phyloP scores from a whole-genome alignment of 2,888 invertebrate genomes.

The Pyrgus malvae region DNA sequence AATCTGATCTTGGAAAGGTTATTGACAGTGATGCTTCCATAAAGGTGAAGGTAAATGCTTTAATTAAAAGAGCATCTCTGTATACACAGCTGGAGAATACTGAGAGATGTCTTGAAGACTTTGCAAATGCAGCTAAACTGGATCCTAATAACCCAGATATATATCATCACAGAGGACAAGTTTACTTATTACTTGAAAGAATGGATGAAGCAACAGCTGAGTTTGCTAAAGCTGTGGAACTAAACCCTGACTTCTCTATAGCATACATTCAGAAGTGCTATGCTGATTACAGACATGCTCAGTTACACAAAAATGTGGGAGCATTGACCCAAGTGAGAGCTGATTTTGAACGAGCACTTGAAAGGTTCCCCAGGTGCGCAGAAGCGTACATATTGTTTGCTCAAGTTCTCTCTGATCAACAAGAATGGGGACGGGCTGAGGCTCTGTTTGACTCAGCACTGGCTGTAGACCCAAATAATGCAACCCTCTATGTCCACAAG shows the following conservation, averaged over 20 bases:
- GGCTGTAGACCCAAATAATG: conserved; percentile 91
- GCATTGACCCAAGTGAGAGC: conserved; percentile 85
- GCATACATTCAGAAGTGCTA: conserved; percentile 95
- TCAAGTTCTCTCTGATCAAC: conserved; percentile 93
- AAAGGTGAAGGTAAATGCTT: conserved; percentile 89
- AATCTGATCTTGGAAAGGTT: conserved; percentile 86
- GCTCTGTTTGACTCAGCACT: conserved; percentile 90
- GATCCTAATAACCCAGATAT: conserved; percentile 93
- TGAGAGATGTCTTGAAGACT: conserved; percentile 89
- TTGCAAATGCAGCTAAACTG: conserved; percentile 87
- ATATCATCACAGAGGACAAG: conserved; percentile 96
- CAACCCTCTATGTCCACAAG: conserved; percentile 92
- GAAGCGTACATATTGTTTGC: conserved; percentile 95
- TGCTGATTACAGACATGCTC: conserved; percentile 89
- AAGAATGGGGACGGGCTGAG: conserved; percentile 92
- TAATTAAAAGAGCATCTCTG: conserved; percentile 93
- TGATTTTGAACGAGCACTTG: conserved; percentile 88
- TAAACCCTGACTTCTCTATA: conserved; percentile 92
- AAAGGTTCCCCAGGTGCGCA: conserved; percentile 90
- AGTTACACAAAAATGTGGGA: conserved; percentile 82
- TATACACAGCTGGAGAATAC: conserved; percentile 90
- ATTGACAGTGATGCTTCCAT: conserved; percentile 84
- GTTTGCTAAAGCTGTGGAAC: conserved; percentile 90
- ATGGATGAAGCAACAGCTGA: conserved; percentile 91
- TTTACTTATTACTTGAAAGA: conserved; percentile 90